phyloP scores from a whole-genome alignment of 2,113 vertebrate genomes.

The Neodontobutis hainanensis region DNA sequence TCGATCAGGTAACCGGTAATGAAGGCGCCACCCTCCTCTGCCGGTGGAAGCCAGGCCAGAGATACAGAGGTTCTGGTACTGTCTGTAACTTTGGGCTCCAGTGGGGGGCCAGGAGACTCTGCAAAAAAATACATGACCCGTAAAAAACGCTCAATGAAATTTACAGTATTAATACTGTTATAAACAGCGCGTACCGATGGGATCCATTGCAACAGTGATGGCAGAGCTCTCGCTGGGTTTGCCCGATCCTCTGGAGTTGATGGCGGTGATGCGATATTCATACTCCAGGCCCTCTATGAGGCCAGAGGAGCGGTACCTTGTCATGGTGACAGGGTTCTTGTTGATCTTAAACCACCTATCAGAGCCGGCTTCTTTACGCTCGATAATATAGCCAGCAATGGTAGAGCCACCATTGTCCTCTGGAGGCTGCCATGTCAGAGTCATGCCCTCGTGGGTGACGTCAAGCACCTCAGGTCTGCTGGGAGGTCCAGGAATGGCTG shows the following conservation, averaged over 20 bases:
- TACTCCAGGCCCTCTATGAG: slow-evolving; percentile 95
- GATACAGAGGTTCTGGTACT: slow-evolving; percentile 95
- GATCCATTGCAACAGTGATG: slow-evolving; percentile 91
- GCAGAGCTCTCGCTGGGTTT: slow-evolving; percentile 92
- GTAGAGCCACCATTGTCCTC: slow-evolving; percentile 90
- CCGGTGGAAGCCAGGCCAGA: slow-evolving; percentile 93
- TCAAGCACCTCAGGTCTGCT: slow-evolving; percentile 91
- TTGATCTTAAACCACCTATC: slow-evolving; percentile 94
- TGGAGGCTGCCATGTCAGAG: slow-evolving; percentile 91
- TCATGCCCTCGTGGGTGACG: slow-evolving; percentile 95
- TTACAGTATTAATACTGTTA: too few relatives aligned
- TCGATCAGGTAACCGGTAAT: slow-evolving; percentile 95
- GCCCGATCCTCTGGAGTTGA: slow-evolving; percentile 91
- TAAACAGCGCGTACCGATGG: slow-evolving; percentile 84
- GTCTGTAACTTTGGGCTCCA: slow-evolving; percentile 93
- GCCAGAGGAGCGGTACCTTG: slow-evolving; percentile 93
- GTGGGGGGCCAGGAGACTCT: slow-evolving; percentile 93
- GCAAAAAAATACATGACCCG: background rate
- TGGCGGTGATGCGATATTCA: slow-evolving; percentile 92
- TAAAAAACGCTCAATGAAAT: too few relatives aligned
- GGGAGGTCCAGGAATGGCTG: slow-evolving; percentile 91
- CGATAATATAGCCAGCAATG: slow-evolving; percentile 93
- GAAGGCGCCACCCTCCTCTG: slow-evolving; percentile 93
- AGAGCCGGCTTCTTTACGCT: slow-evolving; percentile 92
- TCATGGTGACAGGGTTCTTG: slow-evolving; percentile 97